Percentiles rank a stretch among this genome's conserved stretches.
phyloP scores from a whole-genome alignment of 2,797 vertebrate genomes.

The Sebastiscus tertius region DNA sequence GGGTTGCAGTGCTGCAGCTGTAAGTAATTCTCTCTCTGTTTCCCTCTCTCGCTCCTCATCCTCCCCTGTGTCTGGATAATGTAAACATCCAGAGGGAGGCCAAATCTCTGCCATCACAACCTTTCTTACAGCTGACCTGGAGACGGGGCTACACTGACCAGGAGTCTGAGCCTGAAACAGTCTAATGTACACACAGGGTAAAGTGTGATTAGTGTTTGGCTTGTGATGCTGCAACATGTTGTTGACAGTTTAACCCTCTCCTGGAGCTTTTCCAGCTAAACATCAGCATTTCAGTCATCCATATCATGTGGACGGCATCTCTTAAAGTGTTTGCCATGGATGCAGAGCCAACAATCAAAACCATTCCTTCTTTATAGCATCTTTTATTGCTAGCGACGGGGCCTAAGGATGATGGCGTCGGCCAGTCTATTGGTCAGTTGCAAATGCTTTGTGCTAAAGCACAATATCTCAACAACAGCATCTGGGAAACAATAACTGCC shows the following conservation, averaged over 20 bases:
- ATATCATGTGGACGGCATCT: neutral
- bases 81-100: slow-evolving; percentile 64
- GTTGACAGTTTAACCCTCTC: slow-evolving; percentile 3
- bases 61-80: slow-evolving; percentile 61
- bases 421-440: neutral
- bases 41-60: slow-evolving; percentile 22
- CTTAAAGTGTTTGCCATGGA: neutral
- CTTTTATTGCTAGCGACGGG: neutral
- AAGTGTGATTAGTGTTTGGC: slow-evolving; percentile 23
- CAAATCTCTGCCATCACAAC: slow-evolving; percentile 39
- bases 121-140: slow-evolving; percentile 37
- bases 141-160: slow-evolving; percentile 15
- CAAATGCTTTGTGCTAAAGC: neutral
- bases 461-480: neutral
- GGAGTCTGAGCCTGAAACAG: neutral
- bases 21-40: slow-evolving; percentile 43
- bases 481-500: neutral
- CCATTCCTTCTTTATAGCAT: neutral
- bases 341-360: neutral
- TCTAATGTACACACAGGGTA: neutral
- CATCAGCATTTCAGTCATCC: neutral
- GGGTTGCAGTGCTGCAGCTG: slow-evolving; percentile 52
- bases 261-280: slow-evolving; percentile 4
- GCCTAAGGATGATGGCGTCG: neutral
- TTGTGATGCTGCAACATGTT: slow-evolving; percentile 4